These are phyloP conservation scores for Phrynocephalus versicolor DNA, from an alignment of 2,113 vertebrate species.

Conservation along the genomic window DNA sequence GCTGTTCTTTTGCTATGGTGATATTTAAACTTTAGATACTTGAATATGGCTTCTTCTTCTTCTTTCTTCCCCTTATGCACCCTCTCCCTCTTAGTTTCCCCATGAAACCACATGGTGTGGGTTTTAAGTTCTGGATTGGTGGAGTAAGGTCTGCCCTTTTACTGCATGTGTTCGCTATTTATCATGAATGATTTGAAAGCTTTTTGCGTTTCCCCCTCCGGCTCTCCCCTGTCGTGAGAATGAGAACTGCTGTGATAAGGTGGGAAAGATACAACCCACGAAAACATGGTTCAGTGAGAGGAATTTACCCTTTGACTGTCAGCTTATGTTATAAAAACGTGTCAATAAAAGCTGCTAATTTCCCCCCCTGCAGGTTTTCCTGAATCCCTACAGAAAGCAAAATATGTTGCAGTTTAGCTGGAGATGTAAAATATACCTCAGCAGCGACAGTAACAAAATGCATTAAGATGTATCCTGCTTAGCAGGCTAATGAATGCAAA, in stretches of 20 bases:
- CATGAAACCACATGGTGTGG: not conserved
- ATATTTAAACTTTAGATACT: conserved; percentile 21
- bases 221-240: not conserved
- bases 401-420: conserved; percentile 52
- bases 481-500: not conserved
- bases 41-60: conserved; percentile 18
- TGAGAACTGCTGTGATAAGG: not conserved
- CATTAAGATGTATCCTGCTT: conserved; percentile 26
- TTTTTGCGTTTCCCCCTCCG: not conserved
- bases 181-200: conserved; percentile 15
- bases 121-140: not conserved
- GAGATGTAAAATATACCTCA: conserved; percentile 40
- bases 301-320: conserved; percentile 41
- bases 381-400: conserved; percentile 51
- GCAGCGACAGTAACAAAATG: not conserved
- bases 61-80: not conserved
- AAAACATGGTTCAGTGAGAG: conserved; percentile 1
- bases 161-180: conserved; percentile 30
- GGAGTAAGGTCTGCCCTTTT: conserved; percentile 2
- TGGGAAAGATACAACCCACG: conserved; percentile 5
- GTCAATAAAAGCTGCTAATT: conserved; percentile 53
- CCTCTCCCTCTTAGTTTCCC: not conserved
- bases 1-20: not conserved
- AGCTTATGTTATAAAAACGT: conserved; percentile 37
- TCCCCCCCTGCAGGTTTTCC: conserved; percentile 49